A percentile compares a stretch with the other conserved stretches of the same genome.
Evolutionary conservation across 2,113 vertebrate species (phyloP).

Genomic region (Lophotis ruficrista): DNA sequence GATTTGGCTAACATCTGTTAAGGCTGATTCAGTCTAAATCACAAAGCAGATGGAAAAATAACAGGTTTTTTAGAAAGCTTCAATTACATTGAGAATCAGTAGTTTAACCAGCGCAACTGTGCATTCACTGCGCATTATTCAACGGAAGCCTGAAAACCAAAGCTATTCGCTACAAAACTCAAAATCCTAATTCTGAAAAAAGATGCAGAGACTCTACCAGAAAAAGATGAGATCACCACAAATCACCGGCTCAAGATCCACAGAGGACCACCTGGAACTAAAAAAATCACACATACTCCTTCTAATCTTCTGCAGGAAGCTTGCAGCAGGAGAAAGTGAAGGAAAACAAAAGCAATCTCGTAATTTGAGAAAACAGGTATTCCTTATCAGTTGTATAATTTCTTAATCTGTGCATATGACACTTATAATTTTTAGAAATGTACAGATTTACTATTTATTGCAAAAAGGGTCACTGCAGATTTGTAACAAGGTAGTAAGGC

Average conservation of each 20-base stretch:
- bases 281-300: constrained; percentile 36
- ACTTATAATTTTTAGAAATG: not conserved
- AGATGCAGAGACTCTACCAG: constrained; percentile 50
- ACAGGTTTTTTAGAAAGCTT: not conserved
- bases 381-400: not conserved
- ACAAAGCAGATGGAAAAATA: not conserved
- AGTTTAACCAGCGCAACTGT: constrained; percentile 40
- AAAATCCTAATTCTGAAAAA: constrained; percentile 32
- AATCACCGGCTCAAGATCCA: constrained; percentile 13
- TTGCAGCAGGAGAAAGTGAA: constrained; percentile 14
- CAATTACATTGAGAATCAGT: not conserved
- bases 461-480: not conserved
- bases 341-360: constrained; percentile 26
- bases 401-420: not conserved
- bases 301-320: constrained; percentile 43
- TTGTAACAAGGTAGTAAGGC: not conserved
- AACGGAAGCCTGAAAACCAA: not conserved
- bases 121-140: not conserved
- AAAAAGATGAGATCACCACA: not conserved
- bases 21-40: not conserved
- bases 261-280: constrained; percentile 55
- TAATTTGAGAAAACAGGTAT: not conserved
- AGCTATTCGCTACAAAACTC: not conserved
- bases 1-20: not conserved
- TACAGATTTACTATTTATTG: not conserved